Conservation (phyloP, 2,888 invertebrate genomes). For the Hedychridium roseum region DNA sequence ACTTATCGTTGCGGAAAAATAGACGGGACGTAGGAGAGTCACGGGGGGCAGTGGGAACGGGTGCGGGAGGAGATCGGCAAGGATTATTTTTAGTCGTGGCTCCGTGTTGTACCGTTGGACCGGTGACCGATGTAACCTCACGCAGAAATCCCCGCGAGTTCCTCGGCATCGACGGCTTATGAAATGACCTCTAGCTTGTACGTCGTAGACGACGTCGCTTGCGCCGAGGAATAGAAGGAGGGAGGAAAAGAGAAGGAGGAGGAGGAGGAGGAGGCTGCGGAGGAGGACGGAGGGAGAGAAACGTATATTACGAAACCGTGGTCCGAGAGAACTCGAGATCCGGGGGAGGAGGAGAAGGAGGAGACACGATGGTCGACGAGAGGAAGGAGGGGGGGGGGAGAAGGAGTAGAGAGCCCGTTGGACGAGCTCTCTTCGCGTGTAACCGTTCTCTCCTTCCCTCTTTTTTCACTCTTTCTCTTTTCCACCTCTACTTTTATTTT, state of each 20-base stretch:
- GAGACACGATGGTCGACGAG: constrained; percentile 31
- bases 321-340: too few relatives aligned
- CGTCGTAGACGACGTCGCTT: too few relatives aligned
- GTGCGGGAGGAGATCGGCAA: too few relatives aligned
- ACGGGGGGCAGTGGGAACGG: too few relatives aligned
- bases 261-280: constrained; percentile 6
- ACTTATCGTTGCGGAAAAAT: too few relatives aligned
- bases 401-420: constrained; percentile 40
- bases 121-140: too few relatives aligned
- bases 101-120: too few relatives aligned
- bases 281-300: constrained; percentile 29
- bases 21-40: background rate
- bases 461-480: constrained; percentile 17
- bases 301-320: constrained; percentile 54
- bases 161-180: too few relatives aligned
- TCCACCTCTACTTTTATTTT: constrained; percentile 5
- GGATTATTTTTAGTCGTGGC: too few relatives aligned
- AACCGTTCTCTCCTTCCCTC: constrained; percentile 37
- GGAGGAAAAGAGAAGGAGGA: constrained; percentile 4
- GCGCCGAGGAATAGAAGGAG: background rate
- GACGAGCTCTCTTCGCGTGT: constrained; percentile 46
- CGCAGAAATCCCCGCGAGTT: too few relatives aligned
- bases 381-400: constrained; percentile 20
- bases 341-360: constrained; percentile 12
- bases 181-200: too few relatives aligned